phyloP scores from a whole-genome alignment of 2,113 vertebrate genomes.

The Chaetops frenatus region DNA sequence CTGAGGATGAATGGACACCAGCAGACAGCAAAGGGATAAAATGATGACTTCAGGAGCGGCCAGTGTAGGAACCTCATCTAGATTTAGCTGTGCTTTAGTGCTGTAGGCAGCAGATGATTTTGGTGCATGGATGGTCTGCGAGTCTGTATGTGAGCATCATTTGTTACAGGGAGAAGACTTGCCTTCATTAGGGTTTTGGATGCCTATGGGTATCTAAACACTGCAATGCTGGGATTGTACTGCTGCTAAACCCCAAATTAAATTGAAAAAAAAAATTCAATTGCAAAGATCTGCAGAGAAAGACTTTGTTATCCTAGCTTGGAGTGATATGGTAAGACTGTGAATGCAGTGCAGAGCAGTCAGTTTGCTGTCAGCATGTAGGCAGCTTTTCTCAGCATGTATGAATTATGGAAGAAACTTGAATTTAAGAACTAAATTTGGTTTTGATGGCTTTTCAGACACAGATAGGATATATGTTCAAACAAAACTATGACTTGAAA shows the following conservation, averaged over 20 bases:
- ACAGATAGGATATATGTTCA: background rate
- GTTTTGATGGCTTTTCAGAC: constrained; percentile 41
- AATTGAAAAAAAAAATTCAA: background rate
- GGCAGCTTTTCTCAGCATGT: background rate
- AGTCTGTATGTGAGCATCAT: background rate
- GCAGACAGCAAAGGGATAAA: background rate
- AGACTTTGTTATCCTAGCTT: background rate
- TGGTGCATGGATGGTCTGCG: background rate
- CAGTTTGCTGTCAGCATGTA: background rate
- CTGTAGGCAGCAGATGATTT: background rate
- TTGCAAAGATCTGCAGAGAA: background rate
- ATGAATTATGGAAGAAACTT: background rate
- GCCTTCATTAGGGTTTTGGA: background rate
- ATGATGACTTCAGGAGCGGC: background rate
- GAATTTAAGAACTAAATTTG: background rate
- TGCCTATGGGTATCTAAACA: background rate
- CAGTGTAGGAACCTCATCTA: background rate
- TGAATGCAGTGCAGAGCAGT: background rate
- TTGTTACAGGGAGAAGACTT: background rate
- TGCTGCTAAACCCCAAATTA: background rate
- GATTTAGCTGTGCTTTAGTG: background rate
- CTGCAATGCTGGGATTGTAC: background rate
- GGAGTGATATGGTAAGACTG: background rate
- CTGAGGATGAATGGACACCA: background rate
- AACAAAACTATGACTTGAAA: background rate